A percentile compares a stretch with the other conserved stretches of the same genome.
Conservation (phyloP, 2,113 vertebrate species). For the Empidonax traillii region DNA sequence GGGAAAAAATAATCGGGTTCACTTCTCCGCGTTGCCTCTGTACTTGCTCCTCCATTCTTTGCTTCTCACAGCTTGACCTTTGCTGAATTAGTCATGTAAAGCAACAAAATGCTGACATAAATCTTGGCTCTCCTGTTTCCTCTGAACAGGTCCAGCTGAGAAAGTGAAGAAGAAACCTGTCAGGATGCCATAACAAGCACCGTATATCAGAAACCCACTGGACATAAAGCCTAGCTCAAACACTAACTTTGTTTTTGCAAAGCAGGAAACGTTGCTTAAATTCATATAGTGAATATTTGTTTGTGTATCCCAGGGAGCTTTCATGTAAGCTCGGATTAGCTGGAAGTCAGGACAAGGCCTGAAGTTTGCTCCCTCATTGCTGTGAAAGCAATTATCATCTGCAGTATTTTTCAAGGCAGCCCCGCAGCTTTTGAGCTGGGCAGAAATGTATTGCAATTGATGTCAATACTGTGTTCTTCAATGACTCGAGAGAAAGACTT, state of each 20-base stretch:
- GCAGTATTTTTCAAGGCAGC: background rate
- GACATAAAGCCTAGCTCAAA: conserved; percentile 46
- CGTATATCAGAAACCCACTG: conserved; percentile 28
- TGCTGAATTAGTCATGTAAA: conserved; percentile 28
- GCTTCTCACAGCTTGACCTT: conserved; percentile 18
- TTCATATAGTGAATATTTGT: conserved; percentile 62
- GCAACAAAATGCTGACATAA: conserved; percentile 29
- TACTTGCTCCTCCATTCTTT: background rate
- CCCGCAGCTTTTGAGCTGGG: background rate
- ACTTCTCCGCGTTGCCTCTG: background rate
- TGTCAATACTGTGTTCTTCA: background rate
- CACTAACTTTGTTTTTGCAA: conserved; percentile 39
- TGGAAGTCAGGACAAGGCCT: background rate
- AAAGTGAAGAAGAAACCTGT: conserved; percentile 56
- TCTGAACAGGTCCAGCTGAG: conserved; percentile 55
- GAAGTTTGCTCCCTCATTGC: background rate
- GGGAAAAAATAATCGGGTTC: background rate
- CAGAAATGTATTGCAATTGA: background rate
- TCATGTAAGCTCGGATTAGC: background rate
- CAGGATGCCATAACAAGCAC: conserved; percentile 62
- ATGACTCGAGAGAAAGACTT: background rate
- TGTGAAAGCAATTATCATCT: background rate
- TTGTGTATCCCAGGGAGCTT: conserved; percentile 20
- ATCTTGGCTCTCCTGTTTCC: conserved; percentile 11
- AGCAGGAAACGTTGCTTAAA: conserved; percentile 13